Evolutionary conservation across 30 jellyfish, hydroid and myxozoan species (phyloP).

Genomic region (Sanderia malayensis): DNA sequence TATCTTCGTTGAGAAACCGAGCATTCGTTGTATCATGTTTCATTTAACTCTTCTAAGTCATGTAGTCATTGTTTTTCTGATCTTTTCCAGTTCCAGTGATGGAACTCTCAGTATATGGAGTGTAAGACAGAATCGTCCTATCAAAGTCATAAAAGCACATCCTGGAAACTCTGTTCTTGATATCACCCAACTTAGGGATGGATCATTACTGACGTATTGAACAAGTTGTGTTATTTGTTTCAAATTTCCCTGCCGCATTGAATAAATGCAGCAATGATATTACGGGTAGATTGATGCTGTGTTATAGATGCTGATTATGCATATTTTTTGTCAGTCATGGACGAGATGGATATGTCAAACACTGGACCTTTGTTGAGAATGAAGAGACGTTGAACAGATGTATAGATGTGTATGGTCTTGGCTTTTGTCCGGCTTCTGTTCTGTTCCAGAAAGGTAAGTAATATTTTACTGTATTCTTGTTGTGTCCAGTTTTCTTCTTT

Average conservation of each 20-base stretch:
- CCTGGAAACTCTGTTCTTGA: slow-evolving; percentile 15
- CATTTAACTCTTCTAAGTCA: background rate
- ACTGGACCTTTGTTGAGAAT: slow-evolving; percentile 17
- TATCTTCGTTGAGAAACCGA: background rate
- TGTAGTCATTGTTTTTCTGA: no score
- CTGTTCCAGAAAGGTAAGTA: slow-evolving; percentile 12
- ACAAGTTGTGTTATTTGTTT: background rate
- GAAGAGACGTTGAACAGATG: slow-evolving; percentile 4
- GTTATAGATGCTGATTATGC: background rate
- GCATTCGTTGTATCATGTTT: background rate
- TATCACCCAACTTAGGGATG: background rate
- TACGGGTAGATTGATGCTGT: background rate
- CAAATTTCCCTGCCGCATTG: background rate
- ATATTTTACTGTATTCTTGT: no score
- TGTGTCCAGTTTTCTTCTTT: background rate
- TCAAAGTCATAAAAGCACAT: slow-evolving; percentile 1
- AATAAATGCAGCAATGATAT: background rate
- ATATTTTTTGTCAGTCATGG: slow-evolving; percentile 39
- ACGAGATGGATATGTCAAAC: slow-evolving; percentile 33
- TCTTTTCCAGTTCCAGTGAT: slow-evolving; percentile 25
- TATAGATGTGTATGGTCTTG: slow-evolving; percentile 14
- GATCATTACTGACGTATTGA: slow-evolving; percentile 30
- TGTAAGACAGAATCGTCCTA: slow-evolving; percentile 25
- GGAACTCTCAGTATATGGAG: slow-evolving; percentile 53
- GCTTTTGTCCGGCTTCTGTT: slow-evolving; percentile 43